phyloP scores from a whole-genome alignment of 2,888 invertebrate genomes.

The Ophion ellenae region DNA sequence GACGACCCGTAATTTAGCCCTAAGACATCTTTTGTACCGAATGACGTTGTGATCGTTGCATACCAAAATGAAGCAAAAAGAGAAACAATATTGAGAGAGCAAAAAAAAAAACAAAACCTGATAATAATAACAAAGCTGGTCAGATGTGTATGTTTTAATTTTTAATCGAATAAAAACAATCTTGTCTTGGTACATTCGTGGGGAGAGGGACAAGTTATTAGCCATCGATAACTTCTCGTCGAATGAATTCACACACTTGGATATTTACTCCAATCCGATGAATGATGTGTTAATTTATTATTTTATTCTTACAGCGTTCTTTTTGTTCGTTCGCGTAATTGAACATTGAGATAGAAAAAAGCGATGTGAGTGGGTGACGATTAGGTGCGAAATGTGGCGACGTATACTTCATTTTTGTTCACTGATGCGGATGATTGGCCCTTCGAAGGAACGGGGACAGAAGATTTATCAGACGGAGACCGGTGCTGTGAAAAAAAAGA shows the following conservation, averaged over 20 bases:
- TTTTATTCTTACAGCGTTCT: not conserved
- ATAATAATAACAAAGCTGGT: slow-evolving; percentile 63
- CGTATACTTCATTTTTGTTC: not conserved
- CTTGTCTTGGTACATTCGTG: slow-evolving; percentile 71
- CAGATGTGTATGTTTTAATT: slow-evolving; percentile 76
- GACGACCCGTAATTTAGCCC: slow-evolving; percentile 69
- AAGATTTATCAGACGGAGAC: slow-evolving; percentile 85
- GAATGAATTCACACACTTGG: not conserved
- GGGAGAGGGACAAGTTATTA: not conserved
- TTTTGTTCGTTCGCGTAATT: not conserved
- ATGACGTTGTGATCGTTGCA: slow-evolving; percentile 71
- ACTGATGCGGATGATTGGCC: slow-evolving; percentile 43
- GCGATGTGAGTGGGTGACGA: not conserved
- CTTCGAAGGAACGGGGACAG: slow-evolving; percentile 84
- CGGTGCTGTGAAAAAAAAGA: slow-evolving; percentile 82
- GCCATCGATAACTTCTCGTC: not conserved
- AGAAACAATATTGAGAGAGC: not conserved
- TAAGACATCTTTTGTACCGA: slow-evolving; percentile 76
- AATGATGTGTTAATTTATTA: not conserved
- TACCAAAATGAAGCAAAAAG: slow-evolving; percentile 68
- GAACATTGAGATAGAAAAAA: not conserved
- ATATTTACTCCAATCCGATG: not conserved
- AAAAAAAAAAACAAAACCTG: not conserved
- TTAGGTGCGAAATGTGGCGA: not conserved
- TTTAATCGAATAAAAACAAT: slow-evolving; percentile 75